phyloP scores from a whole-genome alignment of 2,888 invertebrate species.

The Drosophila subsilvestris region DNA sequence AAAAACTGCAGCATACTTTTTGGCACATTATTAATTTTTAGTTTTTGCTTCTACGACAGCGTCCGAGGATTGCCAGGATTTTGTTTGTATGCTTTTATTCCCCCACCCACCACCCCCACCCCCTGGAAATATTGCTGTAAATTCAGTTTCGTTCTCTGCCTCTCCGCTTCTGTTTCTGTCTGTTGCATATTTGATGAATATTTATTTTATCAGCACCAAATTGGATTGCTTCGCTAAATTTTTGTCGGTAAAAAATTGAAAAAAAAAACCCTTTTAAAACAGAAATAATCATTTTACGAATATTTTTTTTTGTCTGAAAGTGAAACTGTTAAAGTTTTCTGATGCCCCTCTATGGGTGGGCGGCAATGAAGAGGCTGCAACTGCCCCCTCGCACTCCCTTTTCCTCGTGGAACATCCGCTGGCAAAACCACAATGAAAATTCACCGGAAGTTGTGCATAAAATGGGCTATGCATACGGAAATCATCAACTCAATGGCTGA shows the following conservation, averaged over 20 bases:
- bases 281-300: neutral
- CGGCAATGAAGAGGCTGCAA: neutral
- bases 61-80: slow-evolving; percentile 20
- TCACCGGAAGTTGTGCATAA: slow-evolving; percentile 82
- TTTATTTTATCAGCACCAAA: slow-evolving; percentile 46
- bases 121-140: slow-evolving; percentile 6
- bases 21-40: slow-evolving; percentile 56
- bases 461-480: slow-evolving; percentile 82
- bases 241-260: slow-evolving; percentile 31
- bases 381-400: neutral
- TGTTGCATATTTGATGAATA: slow-evolving; percentile 45
- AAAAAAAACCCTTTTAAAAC: neutral
- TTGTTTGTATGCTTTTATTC: neutral
- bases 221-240: slow-evolving; percentile 33
- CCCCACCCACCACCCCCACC: neutral
- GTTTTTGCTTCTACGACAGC: slow-evolving; percentile 19
- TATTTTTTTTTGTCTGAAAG: neutral
- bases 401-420: slow-evolving; percentile 56
- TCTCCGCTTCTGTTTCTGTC: slow-evolving; percentile 28
- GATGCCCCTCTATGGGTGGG: neutral
- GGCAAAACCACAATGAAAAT: slow-evolving; percentile 80
- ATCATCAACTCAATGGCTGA: slow-evolving; percentile 82
- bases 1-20: slow-evolving; percentile 56
- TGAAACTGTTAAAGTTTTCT: neutral
- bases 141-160: slow-evolving; percentile 1